phyloP scores from a whole-genome alignment of 2,113 vertebrate species.

The Cyanoramphus novaezelandiae region DNA sequence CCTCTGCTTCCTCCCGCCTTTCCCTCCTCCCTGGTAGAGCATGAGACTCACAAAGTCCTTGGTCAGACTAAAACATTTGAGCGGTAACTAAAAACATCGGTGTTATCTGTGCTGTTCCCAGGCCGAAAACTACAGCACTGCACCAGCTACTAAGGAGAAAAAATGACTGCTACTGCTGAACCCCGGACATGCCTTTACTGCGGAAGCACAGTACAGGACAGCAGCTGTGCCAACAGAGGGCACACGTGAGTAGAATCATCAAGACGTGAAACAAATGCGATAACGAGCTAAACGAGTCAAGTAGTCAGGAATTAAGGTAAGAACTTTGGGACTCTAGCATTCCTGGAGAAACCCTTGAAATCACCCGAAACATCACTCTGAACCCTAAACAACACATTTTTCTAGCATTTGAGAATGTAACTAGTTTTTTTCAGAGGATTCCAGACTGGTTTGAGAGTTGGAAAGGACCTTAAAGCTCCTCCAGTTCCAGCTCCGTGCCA shows the following conservation, averaged over 20 bases:
- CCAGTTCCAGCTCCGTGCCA: no score
- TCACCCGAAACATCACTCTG: neutral
- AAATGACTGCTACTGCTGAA: no score
- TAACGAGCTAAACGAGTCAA: neutral
- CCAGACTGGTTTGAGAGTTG: no score
- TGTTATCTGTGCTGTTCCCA: no score
- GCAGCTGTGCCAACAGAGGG: neutral
- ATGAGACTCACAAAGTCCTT: no score
- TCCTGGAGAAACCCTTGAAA: neutral
- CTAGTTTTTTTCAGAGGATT: neutral
- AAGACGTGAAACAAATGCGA: neutral
- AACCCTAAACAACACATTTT: neutral
- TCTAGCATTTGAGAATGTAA: neutral
- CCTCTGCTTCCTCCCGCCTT: no score
- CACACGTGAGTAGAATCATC: neutral
- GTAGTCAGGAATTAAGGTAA: neutral
- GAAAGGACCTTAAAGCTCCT: neutral
- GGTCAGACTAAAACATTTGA: no score
- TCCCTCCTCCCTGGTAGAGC: no score
- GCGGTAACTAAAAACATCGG: no score
- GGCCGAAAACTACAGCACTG: no score
- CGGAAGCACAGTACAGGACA: neutral
- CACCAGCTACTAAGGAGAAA: no score
- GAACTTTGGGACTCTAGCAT: neutral
- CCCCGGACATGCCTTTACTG: neutral